These are phyloP conservation scores for Pomacea maculata DNA, from an alignment of 1,140 invertebrate genomes.

Conservation along the genomic window DNA sequence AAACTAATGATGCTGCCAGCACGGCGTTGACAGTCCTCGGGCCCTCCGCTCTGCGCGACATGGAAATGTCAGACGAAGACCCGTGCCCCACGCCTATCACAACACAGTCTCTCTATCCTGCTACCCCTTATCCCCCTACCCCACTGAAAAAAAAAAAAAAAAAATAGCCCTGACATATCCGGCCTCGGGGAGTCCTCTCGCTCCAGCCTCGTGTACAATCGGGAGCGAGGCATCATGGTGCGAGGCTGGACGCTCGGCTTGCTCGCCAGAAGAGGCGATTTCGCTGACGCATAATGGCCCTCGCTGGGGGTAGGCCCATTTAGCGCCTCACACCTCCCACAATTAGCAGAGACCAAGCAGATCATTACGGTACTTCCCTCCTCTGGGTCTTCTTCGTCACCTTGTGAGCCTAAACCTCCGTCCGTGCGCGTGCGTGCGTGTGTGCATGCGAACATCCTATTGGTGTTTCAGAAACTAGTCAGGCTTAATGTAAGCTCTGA, in stretches of 20 bases:
- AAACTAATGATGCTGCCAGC: not conserved
- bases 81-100: not conserved
- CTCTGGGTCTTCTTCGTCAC: not conserved
- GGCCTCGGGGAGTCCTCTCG: too few species aligned
- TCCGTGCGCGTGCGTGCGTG: not conserved
- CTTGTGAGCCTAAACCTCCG: not conserved
- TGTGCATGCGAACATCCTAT: too few species aligned
- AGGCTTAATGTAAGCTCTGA: too few species aligned
- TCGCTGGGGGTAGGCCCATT: not conserved
- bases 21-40: not conserved
- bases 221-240: too few species aligned
- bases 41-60: not conserved
- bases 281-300: constrained; percentile 12
- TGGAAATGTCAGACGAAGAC: constrained; percentile 3
- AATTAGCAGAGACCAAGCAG: constrained; percentile 12
- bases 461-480: too few species aligned
- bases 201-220: too few species aligned
- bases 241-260: too few species aligned
- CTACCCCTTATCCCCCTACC: too few species aligned
- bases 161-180: too few species aligned
- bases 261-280: not conserved
- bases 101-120: not conserved
- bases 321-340: constrained; percentile 10
- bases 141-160: too few species aligned
- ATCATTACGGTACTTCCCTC: constrained; percentile 11